These are phyloP conservation scores for Glomeris marginata DNA, from an alignment of 2,888 invertebrate species.

Conservation along the genomic window DNA sequence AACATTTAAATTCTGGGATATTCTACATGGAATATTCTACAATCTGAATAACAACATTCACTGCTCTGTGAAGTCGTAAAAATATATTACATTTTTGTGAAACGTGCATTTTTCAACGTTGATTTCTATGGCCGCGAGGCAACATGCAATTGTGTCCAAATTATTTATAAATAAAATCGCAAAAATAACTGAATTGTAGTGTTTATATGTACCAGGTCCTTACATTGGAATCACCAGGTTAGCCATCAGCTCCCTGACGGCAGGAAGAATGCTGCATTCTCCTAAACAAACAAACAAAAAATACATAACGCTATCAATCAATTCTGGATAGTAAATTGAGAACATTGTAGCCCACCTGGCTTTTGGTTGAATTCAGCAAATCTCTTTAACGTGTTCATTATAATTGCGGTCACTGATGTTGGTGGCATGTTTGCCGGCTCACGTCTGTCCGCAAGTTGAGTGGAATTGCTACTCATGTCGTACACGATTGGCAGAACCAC, in stretches of 20 bases:
- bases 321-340: no score
- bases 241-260: slow-evolving; percentile 69
- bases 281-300: slow-evolving; percentile 21
- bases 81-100: no score
- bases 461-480: slow-evolving; percentile 69
- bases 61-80: no score
- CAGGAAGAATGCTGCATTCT: slow-evolving; percentile 83
- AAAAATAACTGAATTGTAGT: no score
- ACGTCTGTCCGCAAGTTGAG: slow-evolving; percentile 69
- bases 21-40: no score
- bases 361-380: slow-evolving; percentile 15
- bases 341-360: slow-evolving; percentile 4
- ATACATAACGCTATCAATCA: not conserved
- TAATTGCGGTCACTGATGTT: slow-evolving; percentile 16
- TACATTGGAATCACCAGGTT: slow-evolving; percentile 40
- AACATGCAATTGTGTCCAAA: no score
- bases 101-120: no score
- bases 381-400: slow-evolving; percentile 12
- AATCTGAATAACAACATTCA: no score
- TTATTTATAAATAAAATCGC: no score
- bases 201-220: not conserved
- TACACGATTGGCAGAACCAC: slow-evolving; percentile 79
- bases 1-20: no score
- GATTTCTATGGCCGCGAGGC: no score
- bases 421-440: slow-evolving; percentile 29